These are phyloP conservation scores for Baronia brevicornis DNA, from an alignment of 2,888 invertebrate species.

Conservation along the genomic window DNA sequence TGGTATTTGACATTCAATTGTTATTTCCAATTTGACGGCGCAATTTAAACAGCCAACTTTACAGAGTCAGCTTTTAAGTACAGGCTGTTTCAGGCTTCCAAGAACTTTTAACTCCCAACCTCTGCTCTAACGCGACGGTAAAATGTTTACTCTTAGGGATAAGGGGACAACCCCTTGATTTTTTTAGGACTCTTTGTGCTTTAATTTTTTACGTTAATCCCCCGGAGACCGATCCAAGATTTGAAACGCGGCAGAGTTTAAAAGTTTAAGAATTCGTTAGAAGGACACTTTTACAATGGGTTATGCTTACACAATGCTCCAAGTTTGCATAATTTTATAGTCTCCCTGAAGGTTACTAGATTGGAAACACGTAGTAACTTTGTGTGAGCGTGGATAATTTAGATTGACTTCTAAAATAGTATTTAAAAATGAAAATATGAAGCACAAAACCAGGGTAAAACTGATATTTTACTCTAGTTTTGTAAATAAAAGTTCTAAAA, in stretches of 20 bases:
- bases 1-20: too few species aligned
- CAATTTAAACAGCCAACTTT: too few species aligned
- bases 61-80: not conserved
- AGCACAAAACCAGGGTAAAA: too few species aligned
- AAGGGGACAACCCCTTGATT: conserved; percentile 60
- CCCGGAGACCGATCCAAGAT: conserved; percentile 64
- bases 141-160: conserved; percentile 63
- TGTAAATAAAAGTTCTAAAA: too few species aligned
- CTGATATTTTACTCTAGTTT: too few species aligned
- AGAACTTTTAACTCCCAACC: conserved; percentile 41
- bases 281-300: conserved; percentile 71
- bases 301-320: conserved; percentile 52
- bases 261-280: conserved; percentile 64
- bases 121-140: conserved; percentile 53
- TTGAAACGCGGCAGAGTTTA: conserved; percentile 57
- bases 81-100: conserved; percentile 15
- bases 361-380: not conserved
- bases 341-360: conserved; percentile 21
- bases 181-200: conserved; percentile 54
- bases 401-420: too few species aligned
- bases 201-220: conserved; percentile 67
- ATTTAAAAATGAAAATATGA: too few species aligned
- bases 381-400: too few species aligned
- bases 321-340: conserved; percentile 64
- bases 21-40: too few species aligned